These are phyloP conservation scores for Catocala fraxini DNA, from an alignment of 2,888 invertebrate species.

Conservation along the genomic window DNA sequence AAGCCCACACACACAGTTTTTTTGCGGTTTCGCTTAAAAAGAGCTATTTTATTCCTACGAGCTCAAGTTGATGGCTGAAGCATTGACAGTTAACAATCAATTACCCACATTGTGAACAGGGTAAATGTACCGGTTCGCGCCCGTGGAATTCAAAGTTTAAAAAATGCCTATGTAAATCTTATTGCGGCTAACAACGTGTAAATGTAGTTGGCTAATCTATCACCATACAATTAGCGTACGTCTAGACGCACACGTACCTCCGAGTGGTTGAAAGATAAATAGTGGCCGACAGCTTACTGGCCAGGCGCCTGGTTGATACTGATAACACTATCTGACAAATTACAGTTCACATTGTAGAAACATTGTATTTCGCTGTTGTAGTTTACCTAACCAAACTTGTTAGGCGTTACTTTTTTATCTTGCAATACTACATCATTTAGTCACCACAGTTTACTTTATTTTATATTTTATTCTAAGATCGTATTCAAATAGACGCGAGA, in stretches of 20 bases:
- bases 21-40: conserved; percentile 21
- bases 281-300: conserved; percentile 61
- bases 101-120: conserved; percentile 31
- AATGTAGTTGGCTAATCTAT: conserved; percentile 61
- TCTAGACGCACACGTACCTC: conserved; percentile 56
- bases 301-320: conserved; percentile 62
- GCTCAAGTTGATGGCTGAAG: conserved; percentile 27
- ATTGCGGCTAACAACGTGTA: conserved; percentile 43
- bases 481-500: conserved; percentile 16
- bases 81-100: conserved; percentile 48
- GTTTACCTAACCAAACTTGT: conserved; percentile 30
- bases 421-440: conserved; percentile 28
- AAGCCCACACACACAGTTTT: conserved; percentile 11
- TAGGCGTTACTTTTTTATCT: conserved; percentile 15
- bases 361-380: conserved; percentile 35
- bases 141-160: conserved; percentile 40
- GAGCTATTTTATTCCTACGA: conserved; percentile 23
- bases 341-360: conserved; percentile 52
- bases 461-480: conserved; percentile 25
- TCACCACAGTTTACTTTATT: background rate
- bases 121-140: conserved; percentile 41
- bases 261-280: conserved; percentile 64
- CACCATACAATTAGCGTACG: conserved; percentile 65
- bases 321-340: conserved; percentile 72
- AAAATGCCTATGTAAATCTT: conserved; percentile 54